A percentile compares a stretch with the other conserved stretches of the same genome.
Evolutionary conservation across 92 coral and sea anemone species (phyloP).

Genomic region (Galaxea fascicularis): DNA sequence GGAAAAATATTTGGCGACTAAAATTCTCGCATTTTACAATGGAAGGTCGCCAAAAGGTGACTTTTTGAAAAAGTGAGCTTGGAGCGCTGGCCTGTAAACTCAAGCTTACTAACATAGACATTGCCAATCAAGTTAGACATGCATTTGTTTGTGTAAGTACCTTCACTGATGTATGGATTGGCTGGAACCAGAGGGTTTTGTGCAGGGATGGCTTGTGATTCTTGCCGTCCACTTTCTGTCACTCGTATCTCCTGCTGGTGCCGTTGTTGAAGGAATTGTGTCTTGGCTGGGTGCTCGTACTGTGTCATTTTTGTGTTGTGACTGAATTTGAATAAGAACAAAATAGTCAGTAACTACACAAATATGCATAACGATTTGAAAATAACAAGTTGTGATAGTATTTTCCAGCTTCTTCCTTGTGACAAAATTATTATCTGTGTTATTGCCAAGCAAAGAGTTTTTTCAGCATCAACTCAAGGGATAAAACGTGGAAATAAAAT

Average conservation of each 20-base stretch:
- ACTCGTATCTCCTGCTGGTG: slow-evolving; percentile 34
- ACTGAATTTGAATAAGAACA: slow-evolving; percentile 45
- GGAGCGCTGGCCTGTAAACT: no score
- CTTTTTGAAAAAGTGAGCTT: no score
- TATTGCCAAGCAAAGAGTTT: background rate
- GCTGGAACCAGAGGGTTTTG: slow-evolving; percentile 74
- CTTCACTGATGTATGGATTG: slow-evolving; percentile 74
- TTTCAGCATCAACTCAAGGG: background rate
- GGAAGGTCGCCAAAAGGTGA: no score
- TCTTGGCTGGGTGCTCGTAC: slow-evolving; percentile 88
- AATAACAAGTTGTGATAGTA: no score
- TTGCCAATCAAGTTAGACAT: background rate
- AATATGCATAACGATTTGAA: no score
- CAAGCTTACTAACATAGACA: no score
- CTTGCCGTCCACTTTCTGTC: slow-evolving; percentile 33
- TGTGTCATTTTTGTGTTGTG: slow-evolving; percentile 85
- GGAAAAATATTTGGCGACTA: no score
- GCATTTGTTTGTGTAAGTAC: background rate
- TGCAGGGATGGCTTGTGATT: slow-evolving; percentile 70
- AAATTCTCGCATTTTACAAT: no score
- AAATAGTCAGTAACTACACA: no score
- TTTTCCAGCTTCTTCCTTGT: no score
- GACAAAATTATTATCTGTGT: background rate
- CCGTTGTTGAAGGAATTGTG: slow-evolving; percentile 75
- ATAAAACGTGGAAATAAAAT: background rate